phyloP scores from a whole-genome alignment of 2,888 invertebrate genomes.

The Cabera pusaria region DNA sequence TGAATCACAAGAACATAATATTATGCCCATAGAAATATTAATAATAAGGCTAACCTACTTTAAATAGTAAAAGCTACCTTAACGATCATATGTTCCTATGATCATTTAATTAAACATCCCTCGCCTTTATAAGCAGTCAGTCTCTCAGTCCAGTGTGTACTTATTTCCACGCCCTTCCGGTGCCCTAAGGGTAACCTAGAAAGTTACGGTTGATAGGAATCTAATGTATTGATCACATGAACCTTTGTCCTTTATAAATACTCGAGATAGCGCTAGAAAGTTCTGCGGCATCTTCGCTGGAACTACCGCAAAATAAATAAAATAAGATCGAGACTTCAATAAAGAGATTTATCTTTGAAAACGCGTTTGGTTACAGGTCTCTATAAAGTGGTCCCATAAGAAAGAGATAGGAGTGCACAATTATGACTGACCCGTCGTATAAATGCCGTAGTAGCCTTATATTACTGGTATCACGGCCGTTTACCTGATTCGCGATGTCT shows the following conservation, averaged over 20 bases:
- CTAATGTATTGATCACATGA: constrained; percentile 15
- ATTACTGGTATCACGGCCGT: constrained; percentile 4
- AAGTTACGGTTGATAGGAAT: constrained; percentile 11
- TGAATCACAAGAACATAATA: no score
- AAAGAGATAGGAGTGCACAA: constrained; percentile 1
- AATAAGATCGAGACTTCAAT: neutral
- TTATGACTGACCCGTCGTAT: constrained; percentile 3
- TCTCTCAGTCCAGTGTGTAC: constrained; percentile 2
- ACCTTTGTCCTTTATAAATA: constrained; percentile 11
- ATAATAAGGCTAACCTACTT: no score
- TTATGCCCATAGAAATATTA: no score
- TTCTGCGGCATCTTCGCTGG: constrained; percentile 2
- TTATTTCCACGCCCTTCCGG: constrained; percentile 26
- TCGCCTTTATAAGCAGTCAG: no score
- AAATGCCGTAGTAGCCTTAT: constrained; percentile 6
- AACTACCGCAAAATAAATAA: neutral
- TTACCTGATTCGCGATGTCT: constrained; percentile 12
- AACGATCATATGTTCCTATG: no score
- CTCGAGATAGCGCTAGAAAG: constrained; percentile 9
- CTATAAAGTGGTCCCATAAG: neutral
- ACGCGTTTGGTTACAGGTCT: neutral
- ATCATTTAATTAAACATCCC: constrained; percentile 6
- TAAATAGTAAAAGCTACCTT: no score
- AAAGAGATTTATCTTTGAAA: neutral
- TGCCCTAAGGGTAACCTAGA: constrained; percentile 17